These are phyloP conservation scores for Anthopleura xanthogrammica DNA, from an alignment of 92 coral and sea anemone species.

Conservation along the genomic window DNA sequence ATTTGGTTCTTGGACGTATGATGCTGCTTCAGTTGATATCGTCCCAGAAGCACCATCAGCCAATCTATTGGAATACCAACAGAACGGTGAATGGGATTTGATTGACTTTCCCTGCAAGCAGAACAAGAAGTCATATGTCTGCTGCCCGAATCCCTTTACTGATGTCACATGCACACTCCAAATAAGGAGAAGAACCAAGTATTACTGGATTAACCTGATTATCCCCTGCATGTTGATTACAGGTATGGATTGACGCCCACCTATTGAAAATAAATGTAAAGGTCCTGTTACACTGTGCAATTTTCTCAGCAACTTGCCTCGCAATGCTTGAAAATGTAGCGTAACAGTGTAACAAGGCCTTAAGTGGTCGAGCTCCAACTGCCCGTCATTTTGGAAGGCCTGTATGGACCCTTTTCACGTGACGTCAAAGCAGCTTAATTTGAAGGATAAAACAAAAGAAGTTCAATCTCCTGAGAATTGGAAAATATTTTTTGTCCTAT, in stretches of 20 bases:
- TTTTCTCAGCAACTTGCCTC: too few species aligned
- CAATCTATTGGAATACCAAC: constrained; percentile 52
- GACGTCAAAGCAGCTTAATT: too few species aligned
- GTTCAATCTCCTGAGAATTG: background rate
- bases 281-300: too few species aligned
- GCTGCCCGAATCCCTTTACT: constrained; percentile 81
- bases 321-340: too few species aligned
- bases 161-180: constrained; percentile 87
- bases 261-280: too few species aligned
- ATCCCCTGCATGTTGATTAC: constrained; percentile 87
- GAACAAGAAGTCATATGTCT: constrained; percentile 50
- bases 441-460: too few species aligned
- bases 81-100: constrained; percentile 90
- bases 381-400: too few species aligned
- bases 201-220: constrained; percentile 85
- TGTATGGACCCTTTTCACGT: too few species aligned
- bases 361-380: too few species aligned
- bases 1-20: constrained; percentile 95
- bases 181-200: constrained; percentile 73
- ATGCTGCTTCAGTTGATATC: constrained; percentile 78
- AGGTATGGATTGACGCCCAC: constrained; percentile 44
- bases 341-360: too few species aligned
- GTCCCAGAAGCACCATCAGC: constrained; percentile 54
- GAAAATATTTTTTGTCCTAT: background rate
- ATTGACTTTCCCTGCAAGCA: constrained; percentile 69